Evolutionary conservation across 2,888 invertebrate species (phyloP).

Genomic region (Amblyjoppa proteus): DNA sequence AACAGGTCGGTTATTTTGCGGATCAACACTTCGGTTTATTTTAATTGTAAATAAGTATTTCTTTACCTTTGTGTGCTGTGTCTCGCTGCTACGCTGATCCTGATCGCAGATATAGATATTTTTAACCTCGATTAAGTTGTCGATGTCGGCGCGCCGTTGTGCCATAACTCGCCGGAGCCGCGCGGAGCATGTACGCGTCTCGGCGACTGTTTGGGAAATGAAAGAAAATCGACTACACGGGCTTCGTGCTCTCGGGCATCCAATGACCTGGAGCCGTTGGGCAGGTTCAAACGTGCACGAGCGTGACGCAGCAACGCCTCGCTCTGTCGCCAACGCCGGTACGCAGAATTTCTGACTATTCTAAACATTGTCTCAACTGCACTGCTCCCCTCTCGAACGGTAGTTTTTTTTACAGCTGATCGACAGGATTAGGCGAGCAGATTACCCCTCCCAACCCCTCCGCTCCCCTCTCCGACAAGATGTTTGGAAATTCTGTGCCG

Average conservation of each 20-base stretch:
- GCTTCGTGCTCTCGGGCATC: neutral
- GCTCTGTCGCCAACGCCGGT: neutral
- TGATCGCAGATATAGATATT: neutral
- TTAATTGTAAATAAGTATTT: neutral
- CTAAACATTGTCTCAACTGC: neutral
- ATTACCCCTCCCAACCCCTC: neutral
- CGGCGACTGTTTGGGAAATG: neutral
- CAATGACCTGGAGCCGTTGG: constrained; percentile 21
- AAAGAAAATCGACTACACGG: constrained; percentile 12
- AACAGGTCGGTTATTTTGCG: neutral
- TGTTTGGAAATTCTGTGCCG: neutral
- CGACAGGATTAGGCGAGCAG: constrained; percentile 7
- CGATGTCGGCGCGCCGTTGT: neutral
- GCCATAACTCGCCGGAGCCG: constrained; percentile 15
- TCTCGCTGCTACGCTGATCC: neutral
- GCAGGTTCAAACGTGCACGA: constrained; percentile 41
- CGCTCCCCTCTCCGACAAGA: neutral
- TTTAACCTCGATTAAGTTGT: neutral
- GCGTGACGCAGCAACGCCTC: constrained; percentile 28
- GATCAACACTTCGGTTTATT: neutral
- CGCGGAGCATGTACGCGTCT: neutral
- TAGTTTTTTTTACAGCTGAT: constrained; percentile 15
- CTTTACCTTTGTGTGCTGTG: neutral
- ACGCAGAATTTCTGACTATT: neutral
- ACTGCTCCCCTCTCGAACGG: neutral